phyloP scores from a whole-genome alignment of 2,113 vertebrate species.

The Sialia sialis region DNA sequence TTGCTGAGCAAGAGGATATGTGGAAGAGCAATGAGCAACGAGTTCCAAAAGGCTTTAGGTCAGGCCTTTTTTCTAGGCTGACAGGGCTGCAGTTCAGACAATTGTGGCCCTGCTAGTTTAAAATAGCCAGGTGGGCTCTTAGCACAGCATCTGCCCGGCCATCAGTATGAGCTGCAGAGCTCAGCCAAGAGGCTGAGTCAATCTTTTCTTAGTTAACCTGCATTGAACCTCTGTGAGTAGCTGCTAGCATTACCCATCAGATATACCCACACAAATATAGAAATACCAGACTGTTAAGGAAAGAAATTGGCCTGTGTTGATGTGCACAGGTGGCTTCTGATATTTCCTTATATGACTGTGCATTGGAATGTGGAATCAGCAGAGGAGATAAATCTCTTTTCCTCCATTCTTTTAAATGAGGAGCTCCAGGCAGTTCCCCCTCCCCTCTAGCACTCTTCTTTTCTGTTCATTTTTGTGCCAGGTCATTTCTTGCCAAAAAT shows the following conservation, averaged over 20 bases:
- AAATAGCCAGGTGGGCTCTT: not conserved
- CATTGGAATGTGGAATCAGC: not conserved
- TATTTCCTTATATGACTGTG: not conserved
- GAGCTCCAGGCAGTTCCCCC: not conserved
- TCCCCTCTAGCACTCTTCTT: not conserved
- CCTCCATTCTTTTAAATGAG: not conserved
- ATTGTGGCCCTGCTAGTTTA: not conserved
- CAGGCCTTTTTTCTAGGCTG: not conserved
- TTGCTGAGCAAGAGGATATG: not conserved
- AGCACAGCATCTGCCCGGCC: not conserved
- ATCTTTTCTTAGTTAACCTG: not conserved
- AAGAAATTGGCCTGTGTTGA: not conserved
- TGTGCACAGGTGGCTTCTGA: not conserved
- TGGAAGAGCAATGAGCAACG: not conserved
- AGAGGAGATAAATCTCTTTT: not conserved
- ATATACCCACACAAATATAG: not conserved
- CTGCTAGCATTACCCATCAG: not conserved
- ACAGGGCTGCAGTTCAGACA: not conserved
- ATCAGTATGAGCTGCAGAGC: not conserved
- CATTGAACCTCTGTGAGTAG: not conserved
- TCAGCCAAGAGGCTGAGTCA: not conserved
- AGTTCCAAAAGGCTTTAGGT: not conserved
- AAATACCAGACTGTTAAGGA: not conserved
- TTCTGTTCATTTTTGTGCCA: constrained; percentile 56
- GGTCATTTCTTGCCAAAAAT: constrained; percentile 63